A percentile compares a stretch with the other conserved stretches of the same genome.
Conservation (phyloP, 30 jellyfish, hydroid and myxozoan species). For the Cassiopea xamachana region DNA sequence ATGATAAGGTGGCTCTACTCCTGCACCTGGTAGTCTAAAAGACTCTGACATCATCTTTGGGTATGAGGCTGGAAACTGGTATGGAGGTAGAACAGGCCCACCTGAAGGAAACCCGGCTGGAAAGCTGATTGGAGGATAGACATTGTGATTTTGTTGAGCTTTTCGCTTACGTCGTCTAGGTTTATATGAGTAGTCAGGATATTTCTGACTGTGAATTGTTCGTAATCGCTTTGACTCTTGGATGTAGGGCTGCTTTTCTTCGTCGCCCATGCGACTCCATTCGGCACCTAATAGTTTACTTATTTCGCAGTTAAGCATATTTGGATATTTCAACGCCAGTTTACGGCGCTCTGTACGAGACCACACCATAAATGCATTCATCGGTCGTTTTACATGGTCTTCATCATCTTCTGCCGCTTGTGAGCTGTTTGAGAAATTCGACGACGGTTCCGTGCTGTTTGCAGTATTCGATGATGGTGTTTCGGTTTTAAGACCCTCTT, state of each 20-base stretch:
- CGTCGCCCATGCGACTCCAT: slow-evolving; percentile 99
- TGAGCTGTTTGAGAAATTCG: slow-evolving; percentile 51
- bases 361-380: slow-evolving; percentile 99
- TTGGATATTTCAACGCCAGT: slow-evolving; percentile 97
- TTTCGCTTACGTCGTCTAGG: slow-evolving; percentile 97
- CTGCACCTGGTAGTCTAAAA: slow-evolving; percentile 87
- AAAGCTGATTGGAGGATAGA: slow-evolving; percentile 93
- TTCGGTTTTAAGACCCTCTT: slow-evolving; percentile 64
- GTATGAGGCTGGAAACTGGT: slow-evolving; percentile 93
- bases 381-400: slow-evolving; percentile 99
- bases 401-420: slow-evolving; percentile 90
- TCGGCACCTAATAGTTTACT: slow-evolving; percentile 99
- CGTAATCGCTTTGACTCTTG: slow-evolving; percentile 93
- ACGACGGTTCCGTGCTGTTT: slow-evolving; percentile 11
- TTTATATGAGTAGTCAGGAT: slow-evolving; percentile 98
- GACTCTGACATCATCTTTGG: slow-evolving; percentile 95
- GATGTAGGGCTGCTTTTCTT: slow-evolving; percentile 94
- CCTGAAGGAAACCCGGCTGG: slow-evolving; percentile 81
- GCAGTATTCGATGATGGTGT: slow-evolving; percentile 2
- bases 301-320: slow-evolving; percentile 97
- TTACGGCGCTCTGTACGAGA: slow-evolving; percentile 97
- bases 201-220: slow-evolving; percentile 95
- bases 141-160: slow-evolving; percentile 91
- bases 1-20: slow-evolving; percentile 88
- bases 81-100: slow-evolving; percentile 91